Percentiles rank a stretch among this genome's conserved stretches.
Conservation (phyloP, 2,797 vertebrate species). For the Brotula barbata region DNA sequence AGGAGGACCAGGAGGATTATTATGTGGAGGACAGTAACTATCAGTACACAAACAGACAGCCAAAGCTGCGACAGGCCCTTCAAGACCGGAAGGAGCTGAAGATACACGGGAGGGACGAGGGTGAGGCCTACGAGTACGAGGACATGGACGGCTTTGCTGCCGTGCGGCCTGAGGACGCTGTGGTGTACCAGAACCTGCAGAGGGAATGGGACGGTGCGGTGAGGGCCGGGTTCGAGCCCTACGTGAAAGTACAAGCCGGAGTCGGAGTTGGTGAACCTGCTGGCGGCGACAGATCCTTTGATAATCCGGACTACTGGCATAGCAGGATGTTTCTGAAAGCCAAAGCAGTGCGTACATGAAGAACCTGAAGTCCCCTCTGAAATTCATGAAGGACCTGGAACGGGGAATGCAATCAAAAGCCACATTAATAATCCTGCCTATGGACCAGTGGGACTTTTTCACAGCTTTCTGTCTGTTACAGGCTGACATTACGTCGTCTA, state of each 20-base stretch:
- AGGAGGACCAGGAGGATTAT: conserved; percentile 43
- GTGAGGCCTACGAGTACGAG: conserved; percentile 85
- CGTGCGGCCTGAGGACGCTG: conserved; percentile 43
- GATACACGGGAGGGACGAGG: conserved; percentile 44
- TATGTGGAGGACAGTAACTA: conserved; percentile 84
- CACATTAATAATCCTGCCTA: conserved; percentile 42
- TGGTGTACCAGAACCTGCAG: conserved; percentile 76
- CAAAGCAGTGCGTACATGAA: conserved; percentile 82
- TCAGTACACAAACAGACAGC: conserved; percentile 89
- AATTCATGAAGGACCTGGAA: conserved; percentile 71
- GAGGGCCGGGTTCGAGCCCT: conserved; percentile 56
- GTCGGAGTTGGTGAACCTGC: conserved; percentile 56
- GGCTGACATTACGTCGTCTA: conserved; percentile 27
- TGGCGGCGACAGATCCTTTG: conserved; percentile 84
- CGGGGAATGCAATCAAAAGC: conserved; percentile 40
- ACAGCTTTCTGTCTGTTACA: conserved; percentile 32
- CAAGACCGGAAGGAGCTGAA: conserved; percentile 68
- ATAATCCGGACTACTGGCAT: conserved; percentile 96
- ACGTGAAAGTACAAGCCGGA: conserved; percentile 78
- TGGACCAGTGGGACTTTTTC: conserved; percentile 1
- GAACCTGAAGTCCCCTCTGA: conserved; percentile 39
- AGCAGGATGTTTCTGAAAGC: conserved; percentile 86
- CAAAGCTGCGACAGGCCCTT: conserved; percentile 78
- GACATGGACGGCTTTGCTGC: conserved; percentile 83
- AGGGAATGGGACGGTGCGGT: conserved; percentile 45